Evolutionary conservation across 2,797 vertebrate genomes (phyloP).

Genomic region (Australoheros facetus): DNA sequence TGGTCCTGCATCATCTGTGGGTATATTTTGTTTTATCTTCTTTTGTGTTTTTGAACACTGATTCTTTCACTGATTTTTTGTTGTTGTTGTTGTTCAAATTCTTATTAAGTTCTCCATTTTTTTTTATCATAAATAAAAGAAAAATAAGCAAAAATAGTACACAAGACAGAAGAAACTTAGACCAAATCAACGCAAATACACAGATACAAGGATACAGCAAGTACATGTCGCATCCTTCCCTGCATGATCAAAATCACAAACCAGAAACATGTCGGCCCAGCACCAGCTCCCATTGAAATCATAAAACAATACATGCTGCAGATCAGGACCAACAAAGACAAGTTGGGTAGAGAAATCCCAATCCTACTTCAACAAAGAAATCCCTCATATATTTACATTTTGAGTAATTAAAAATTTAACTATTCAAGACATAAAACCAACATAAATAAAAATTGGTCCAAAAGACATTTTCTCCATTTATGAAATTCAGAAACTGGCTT

Average conservation of each 20-base stretch:
- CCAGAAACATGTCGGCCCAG: neutral
- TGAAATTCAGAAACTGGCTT: neutral
- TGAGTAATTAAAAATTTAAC: neutral
- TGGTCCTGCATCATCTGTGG: neutral
- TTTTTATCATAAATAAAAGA: neutral
- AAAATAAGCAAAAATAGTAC: neutral
- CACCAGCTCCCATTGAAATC: neutral
- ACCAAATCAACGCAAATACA: neutral
- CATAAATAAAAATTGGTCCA: too few species aligned
- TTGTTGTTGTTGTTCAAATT: too few species aligned
- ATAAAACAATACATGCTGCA: neutral
- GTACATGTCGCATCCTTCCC: neutral
- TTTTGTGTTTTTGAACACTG: neutral
- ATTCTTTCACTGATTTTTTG: neutral
- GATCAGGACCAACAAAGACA: neutral
- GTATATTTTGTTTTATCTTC: fast-evolving
- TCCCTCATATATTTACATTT: neutral
- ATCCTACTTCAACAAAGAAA: neutral
- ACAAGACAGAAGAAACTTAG: neutral
- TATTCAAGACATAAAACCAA: neutral
- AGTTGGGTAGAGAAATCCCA: neutral
- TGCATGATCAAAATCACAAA: neutral
- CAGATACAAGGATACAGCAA: neutral
- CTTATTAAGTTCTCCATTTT: too few species aligned
- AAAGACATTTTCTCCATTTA: neutral